Percentiles rank a stretch among this genome's conserved stretches.
phyloP scores from a whole-genome alignment of 2,888 invertebrate genomes.

The Marronus borbonicus region DNA sequence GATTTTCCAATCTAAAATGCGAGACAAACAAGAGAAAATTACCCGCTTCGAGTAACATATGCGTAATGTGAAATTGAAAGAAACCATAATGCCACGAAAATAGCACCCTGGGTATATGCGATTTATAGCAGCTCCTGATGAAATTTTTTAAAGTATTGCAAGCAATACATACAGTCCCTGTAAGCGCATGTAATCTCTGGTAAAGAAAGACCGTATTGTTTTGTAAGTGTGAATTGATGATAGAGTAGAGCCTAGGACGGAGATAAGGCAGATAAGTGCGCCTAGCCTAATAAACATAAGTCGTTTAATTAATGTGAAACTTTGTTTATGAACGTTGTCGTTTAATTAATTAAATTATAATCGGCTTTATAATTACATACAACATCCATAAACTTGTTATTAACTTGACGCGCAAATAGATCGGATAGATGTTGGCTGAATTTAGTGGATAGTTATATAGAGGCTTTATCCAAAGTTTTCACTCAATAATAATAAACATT shows the following conservation, averaged over 20 bases:
- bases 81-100: not conserved
- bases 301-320: constrained; percentile 48
- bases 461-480: not conserved
- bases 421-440: not conserved
- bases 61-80: not conserved
- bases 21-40: not conserved
- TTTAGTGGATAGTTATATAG: not conserved
- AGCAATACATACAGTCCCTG: too few relatives aligned
- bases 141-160: too few relatives aligned
- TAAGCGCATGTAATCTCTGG: too few relatives aligned
- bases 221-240: not conserved
- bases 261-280: not conserved
- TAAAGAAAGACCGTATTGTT: not conserved
- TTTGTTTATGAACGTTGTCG: constrained; percentile 48
- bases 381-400: constrained; percentile 36
- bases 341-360: constrained; percentile 52
- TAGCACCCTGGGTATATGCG: not conserved
- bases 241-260: not conserved
- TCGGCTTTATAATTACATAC: constrained; percentile 49
- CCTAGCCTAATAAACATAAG: not conserved
- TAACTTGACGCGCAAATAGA: not conserved
- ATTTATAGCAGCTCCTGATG: too few relatives aligned
- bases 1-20: not conserved
- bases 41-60: not conserved
- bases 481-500: not conserved